Conservation (phyloP, 2,888 invertebrate genomes). For the Ichneumon xanthorius region DNA sequence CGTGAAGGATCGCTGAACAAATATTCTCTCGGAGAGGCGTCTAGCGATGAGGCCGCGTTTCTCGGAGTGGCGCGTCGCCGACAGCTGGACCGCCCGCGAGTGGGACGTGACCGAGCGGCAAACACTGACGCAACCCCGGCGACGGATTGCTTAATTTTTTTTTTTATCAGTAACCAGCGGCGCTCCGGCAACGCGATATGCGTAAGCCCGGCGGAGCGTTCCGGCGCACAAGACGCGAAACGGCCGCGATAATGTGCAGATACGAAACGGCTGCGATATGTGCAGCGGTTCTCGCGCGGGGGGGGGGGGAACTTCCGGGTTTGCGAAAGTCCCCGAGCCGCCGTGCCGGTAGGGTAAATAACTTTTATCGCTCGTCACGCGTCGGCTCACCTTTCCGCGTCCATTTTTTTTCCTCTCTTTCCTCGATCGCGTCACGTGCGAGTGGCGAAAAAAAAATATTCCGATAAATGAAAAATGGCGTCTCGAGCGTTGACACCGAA, state of each 20-base stretch:
- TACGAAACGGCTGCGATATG: background rate
- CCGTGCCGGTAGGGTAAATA: slow-evolving; percentile 70
- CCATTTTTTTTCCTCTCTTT: background rate
- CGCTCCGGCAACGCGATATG: too few species aligned
- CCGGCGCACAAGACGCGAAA: too few species aligned
- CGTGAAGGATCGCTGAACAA: background rate
- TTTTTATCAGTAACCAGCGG: background rate
- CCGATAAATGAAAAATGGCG: too few species aligned
- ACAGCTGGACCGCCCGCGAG: slow-evolving; percentile 9
- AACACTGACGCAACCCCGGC: background rate
- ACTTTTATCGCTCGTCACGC: slow-evolving; percentile 55
- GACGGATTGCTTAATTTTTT: background rate
- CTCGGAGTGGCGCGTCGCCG: background rate
- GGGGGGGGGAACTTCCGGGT: slow-evolving; percentile 27
- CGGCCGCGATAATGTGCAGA: background rate
- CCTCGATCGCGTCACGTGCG: background rate
- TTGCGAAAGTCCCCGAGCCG: slow-evolving; percentile 22
- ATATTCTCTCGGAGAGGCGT: background rate
- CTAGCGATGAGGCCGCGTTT: background rate
- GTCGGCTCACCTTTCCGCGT: slow-evolving; percentile 62
- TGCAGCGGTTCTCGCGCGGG: background rate
- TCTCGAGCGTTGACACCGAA: too few species aligned
- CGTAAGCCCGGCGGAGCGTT: too few species aligned
- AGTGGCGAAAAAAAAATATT: too few species aligned
- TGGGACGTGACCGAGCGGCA: background rate